phyloP scores from a whole-genome alignment of 2,113 vertebrate species.

The Crotalus viridis region DNA sequence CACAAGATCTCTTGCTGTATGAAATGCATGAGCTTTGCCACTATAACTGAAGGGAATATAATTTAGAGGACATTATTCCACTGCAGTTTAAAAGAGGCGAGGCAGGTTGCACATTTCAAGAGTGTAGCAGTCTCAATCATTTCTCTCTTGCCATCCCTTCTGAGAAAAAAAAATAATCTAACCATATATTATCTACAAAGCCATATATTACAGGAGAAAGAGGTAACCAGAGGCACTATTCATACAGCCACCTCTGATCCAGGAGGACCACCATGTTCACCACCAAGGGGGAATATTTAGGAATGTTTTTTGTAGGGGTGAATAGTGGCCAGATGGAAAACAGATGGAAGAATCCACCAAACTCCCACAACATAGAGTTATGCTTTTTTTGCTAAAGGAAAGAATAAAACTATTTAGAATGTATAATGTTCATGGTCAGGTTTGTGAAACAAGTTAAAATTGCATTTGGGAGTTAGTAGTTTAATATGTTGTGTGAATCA shows the following conservation, averaged over 20 bases:
- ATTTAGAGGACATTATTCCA: conserved; percentile 56
- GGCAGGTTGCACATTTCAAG: conserved; percentile 43
- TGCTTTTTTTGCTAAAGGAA: background rate
- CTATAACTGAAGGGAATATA: conserved; percentile 60
- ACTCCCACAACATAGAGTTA: background rate
- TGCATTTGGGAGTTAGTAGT: background rate
- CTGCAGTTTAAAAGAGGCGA: conserved; percentile 48
- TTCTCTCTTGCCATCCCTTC: conserved; percentile 34
- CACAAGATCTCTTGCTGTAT: conserved; percentile 52
- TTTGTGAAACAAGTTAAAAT: background rate
- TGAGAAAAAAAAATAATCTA: background rate
- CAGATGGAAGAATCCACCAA: background rate
- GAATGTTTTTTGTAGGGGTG: background rate
- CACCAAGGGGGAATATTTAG: background rate
- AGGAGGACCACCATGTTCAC: background rate
- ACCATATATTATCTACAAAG: conserved; percentile 23
- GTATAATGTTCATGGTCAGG: background rate
- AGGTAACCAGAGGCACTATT: background rate
- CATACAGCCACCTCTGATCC: background rate
- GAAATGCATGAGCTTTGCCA: conserved; percentile 66
- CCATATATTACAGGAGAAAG: background rate
- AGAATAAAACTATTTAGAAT: background rate
- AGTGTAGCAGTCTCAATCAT: conserved; percentile 31
- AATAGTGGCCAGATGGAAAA: background rate
- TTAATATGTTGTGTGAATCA: background rate